phyloP scores from a whole-genome alignment of 2,888 invertebrate genomes.

The Aproaerema taeniolella region DNA sequence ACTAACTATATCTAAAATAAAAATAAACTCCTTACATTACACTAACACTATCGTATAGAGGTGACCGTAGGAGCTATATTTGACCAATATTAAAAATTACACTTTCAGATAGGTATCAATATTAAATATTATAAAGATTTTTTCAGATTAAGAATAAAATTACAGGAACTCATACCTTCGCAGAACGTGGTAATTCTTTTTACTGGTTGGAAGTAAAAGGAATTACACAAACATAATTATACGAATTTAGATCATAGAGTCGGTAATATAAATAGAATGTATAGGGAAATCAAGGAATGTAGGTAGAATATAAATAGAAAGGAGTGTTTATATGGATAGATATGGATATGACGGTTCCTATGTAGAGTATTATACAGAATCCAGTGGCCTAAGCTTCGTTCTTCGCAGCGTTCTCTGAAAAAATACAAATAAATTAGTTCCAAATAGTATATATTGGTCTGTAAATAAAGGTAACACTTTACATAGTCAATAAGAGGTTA shows the following conservation, averaged over 20 bases:
- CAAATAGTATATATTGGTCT: too few relatives aligned
- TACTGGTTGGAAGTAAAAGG: conserved; percentile 46
- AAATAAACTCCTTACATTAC: conserved; percentile 41
- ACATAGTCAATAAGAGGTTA: too few relatives aligned
- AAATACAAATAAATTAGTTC: conserved; percentile 18
- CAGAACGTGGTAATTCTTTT: conserved; percentile 31
- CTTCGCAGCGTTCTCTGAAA: conserved; percentile 42
- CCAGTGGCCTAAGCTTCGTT: conserved; percentile 64
- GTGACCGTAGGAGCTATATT: conserved; percentile 58
- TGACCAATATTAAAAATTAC: conserved; percentile 35
- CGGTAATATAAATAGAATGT: too few relatives aligned
- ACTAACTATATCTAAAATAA: conserved; percentile 25
- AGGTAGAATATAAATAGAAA: conserved; percentile 15
- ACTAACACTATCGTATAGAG: conserved; percentile 46
- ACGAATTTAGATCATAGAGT: too few relatives aligned
- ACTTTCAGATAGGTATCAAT: background rate
- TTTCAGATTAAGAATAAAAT: conserved; percentile 15
- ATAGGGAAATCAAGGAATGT: too few relatives aligned
- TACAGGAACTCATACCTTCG: conserved; percentile 42
- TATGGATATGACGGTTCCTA: conserved; percentile 36
- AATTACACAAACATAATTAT: conserved; percentile 26
- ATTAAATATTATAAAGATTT: too few relatives aligned
- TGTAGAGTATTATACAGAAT: conserved; percentile 11
- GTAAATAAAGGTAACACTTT: too few relatives aligned
- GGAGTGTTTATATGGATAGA: conserved; percentile 14